A percentile compares a stretch with the other conserved stretches of the same genome.
Evolutionary conservation across 2,888 invertebrate species (phyloP).

Genomic region (Allophyes oxyacanthae): DNA sequence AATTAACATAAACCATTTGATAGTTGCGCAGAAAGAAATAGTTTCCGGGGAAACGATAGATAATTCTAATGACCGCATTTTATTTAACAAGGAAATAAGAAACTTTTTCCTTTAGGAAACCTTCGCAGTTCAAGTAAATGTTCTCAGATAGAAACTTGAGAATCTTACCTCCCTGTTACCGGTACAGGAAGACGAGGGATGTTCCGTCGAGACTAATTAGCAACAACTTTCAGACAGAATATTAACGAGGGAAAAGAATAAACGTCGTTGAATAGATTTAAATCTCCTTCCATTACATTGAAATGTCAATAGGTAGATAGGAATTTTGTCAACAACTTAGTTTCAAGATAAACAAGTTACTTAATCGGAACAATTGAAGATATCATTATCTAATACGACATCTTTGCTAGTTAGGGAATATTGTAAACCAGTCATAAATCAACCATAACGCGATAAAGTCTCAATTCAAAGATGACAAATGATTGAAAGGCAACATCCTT

Average conservation of each 20-base stretch:
- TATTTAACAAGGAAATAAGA: slow-evolving; percentile 17
- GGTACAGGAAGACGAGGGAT: slow-evolving; percentile 12
- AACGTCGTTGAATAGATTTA: slow-evolving; percentile 20
- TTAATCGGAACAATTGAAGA: too few relatives aligned
- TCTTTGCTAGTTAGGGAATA: not conserved
- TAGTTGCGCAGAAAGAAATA: slow-evolving; percentile 23
- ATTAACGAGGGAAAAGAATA: slow-evolving; percentile 22
- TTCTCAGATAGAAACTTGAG: slow-evolving; percentile 20
- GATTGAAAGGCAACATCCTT: too few relatives aligned
- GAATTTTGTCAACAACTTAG: not conserved
- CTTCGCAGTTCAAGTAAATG: slow-evolving; percentile 28
- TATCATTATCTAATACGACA: too few relatives aligned
- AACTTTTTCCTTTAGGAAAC: slow-evolving; percentile 8
- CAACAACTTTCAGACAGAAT: slow-evolving; percentile 34
- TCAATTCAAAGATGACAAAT: too few relatives aligned
- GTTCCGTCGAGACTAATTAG: slow-evolving; percentile 25
- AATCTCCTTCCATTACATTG: slow-evolving; percentile 10
- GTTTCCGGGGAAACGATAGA: slow-evolving; percentile 23
- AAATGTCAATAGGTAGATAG: slow-evolving; percentile 1
- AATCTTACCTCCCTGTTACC: slow-evolving; percentile 18
- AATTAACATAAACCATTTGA: slow-evolving; percentile 17
- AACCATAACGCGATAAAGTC: too few relatives aligned
- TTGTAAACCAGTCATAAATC: too few relatives aligned
- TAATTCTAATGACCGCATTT: slow-evolving; percentile 27
- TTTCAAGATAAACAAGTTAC: too few relatives aligned